Conservation (phyloP, 2,888 invertebrate genomes). For the Acanthosepion lycidas region DNA sequence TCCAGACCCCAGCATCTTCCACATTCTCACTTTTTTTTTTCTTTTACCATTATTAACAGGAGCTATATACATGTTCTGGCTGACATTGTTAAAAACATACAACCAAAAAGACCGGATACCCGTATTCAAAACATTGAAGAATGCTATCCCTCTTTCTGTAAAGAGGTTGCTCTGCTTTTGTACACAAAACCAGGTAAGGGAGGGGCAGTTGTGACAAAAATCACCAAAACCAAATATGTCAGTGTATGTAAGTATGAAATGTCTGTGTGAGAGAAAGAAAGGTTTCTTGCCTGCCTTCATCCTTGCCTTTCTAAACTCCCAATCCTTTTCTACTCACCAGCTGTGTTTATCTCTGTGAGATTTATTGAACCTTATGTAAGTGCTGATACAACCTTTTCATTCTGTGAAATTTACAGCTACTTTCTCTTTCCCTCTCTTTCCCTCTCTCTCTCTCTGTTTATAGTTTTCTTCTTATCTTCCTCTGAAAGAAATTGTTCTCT, state of each 20-base stretch:
- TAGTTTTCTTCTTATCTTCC: neutral
- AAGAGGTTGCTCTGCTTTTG: conserved; percentile 16
- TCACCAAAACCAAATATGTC: conserved; percentile 12
- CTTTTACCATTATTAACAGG: neutral
- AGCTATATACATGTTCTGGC: conserved; percentile 2
- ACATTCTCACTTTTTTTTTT: neutral
- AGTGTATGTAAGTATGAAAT: neutral
- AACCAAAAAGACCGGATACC: neutral
- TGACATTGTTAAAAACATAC: conserved; percentile 33
- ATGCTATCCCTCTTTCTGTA: neutral
- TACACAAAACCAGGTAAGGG: neutral
- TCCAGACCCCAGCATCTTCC: neutral
- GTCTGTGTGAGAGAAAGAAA: neutral
- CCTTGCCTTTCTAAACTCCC: neutral
- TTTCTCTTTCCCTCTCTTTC: neutral
- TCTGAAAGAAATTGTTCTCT: neutral
- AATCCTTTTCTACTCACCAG: neutral
- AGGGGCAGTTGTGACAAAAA: neutral
- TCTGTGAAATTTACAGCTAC: neutral
- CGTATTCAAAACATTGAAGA: neutral
- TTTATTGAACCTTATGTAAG: neutral
- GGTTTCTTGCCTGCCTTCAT: neutral
- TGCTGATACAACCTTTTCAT: neutral
- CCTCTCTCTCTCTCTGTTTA: neutral
- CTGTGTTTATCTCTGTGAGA: neutral